Evolutionary conservation across 1,140 invertebrate genomes (phyloP).

Genomic region (Plectrocnemia conspersa): DNA sequence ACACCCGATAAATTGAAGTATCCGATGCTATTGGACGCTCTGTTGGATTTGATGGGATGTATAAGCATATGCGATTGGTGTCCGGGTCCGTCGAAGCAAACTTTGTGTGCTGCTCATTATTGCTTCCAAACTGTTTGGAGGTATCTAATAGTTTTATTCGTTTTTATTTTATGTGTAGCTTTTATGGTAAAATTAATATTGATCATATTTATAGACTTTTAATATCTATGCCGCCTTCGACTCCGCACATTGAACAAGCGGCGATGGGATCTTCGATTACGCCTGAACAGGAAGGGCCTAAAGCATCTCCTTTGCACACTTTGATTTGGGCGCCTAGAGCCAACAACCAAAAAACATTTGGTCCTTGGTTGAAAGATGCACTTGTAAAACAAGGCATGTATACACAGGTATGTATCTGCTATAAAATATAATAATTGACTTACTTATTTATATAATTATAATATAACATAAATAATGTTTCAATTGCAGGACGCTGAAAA

Average conservation of each 20-base stretch:
- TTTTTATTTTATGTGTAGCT: background rate
- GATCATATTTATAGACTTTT: conserved; percentile 36
- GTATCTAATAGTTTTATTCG: conserved; percentile 39
- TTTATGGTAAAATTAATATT: background rate
- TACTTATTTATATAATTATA: background rate
- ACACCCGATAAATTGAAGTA: conserved; percentile 88
- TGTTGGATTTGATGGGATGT: conserved; percentile 74
- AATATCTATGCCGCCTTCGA: conserved; percentile 74
- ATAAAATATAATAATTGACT: too few species aligned
- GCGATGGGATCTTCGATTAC: conserved; percentile 49
- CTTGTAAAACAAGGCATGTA: conserved; percentile 88
- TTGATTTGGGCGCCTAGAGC: conserved; percentile 60
- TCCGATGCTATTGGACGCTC: conserved; percentile 75
- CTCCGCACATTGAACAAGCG: conserved; percentile 77
- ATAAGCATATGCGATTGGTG: conserved; percentile 65
- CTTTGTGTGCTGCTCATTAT: conserved; percentile 82
- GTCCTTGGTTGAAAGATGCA: conserved; percentile 71
- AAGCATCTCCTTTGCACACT: conserved; percentile 51
- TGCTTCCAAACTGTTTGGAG: conserved; percentile 85
- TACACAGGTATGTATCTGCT: conserved; percentile 54
- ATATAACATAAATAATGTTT: background rate
- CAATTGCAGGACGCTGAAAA: conserved; percentile 64
- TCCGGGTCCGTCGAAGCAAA: conserved; percentile 57
- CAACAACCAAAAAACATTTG: conserved; percentile 65
- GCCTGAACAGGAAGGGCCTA: conserved; percentile 61